Percentiles rank a stretch among this genome's conserved stretches.
Evolutionary conservation across 2,113 vertebrate genomes (phyloP).

Genomic region (Gallinago undulata): DNA sequence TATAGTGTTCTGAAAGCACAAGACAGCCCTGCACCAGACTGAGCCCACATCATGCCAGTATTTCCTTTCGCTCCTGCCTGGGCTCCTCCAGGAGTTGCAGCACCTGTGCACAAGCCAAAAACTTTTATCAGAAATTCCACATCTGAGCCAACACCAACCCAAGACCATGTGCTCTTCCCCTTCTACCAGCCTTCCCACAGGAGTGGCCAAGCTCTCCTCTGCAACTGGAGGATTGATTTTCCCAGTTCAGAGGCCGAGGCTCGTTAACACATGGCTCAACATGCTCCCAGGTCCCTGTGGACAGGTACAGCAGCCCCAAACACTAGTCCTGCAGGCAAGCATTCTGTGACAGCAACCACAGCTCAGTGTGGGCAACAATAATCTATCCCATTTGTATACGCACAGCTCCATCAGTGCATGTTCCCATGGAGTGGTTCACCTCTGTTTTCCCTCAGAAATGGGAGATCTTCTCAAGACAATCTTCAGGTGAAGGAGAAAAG

Average conservation of each 20-base stretch:
- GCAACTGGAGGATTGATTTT: not conserved
- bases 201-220: not conserved
- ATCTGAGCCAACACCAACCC: not conserved
- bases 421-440: not conserved
- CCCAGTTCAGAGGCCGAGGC: not conserved
- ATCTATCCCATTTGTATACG: not conserved
- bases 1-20: not conserved
- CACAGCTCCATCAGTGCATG: accelerated
- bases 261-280: accelerated
- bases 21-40: not conserved
- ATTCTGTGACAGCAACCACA: not conserved
- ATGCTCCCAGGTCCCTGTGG: not conserved
- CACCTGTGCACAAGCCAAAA: not conserved
- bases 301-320: not conserved
- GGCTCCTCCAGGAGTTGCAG: not conserved
- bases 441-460: not conserved
- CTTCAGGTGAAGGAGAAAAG: not conserved
- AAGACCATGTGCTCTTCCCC: not conserved
- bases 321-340: accelerated
- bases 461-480: not conserved
- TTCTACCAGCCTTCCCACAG: not conserved
- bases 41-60: not conserved
- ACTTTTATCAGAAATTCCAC: not conserved
- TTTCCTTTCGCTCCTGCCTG: not conserved
- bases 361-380: accelerated